Conservation (phyloP, 2,113 vertebrate species). For the Delphinapterus leucas region DNA sequence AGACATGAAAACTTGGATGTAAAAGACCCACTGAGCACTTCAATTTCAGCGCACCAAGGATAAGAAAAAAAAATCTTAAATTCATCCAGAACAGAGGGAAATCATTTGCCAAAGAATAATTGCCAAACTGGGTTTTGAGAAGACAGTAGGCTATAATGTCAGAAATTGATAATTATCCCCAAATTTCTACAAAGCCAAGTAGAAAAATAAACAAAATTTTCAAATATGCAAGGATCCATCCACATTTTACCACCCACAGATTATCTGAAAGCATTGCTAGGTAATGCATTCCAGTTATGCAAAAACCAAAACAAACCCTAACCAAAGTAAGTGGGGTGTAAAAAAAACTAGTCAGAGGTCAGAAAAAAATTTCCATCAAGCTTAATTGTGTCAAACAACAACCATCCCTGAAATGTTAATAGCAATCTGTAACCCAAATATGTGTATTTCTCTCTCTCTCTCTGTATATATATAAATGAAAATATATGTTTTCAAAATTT, state of each 20-base stretch:
- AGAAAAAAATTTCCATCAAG: neutral
- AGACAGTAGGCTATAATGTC: neutral
- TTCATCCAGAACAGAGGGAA: neutral
- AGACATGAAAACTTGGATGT: neutral
- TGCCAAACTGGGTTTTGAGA: neutral
- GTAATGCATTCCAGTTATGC: neutral
- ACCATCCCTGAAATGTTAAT: neutral
- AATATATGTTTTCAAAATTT: neutral
- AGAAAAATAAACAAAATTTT: neutral
- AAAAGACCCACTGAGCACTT: neutral
- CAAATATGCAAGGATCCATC: neutral
- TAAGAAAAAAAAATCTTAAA: neutral
- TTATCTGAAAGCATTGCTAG: neutral
- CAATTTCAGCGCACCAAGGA: neutral
- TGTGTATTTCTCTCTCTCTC: neutral
- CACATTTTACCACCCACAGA: neutral
- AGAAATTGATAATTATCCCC: neutral
- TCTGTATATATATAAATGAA: neutral
- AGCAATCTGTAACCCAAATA: neutral
- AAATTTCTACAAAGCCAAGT: neutral
- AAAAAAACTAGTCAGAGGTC: neutral
- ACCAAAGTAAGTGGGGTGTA: neutral
- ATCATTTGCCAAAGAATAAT: neutral
- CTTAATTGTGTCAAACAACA: neutral
- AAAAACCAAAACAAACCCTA: neutral